Percentiles rank a stretch among this genome's conserved stretches.
These are phyloP conservation scores for Poecilia gillii DNA, from an alignment of 2,797 vertebrate species.

Conservation along the genomic window DNA sequence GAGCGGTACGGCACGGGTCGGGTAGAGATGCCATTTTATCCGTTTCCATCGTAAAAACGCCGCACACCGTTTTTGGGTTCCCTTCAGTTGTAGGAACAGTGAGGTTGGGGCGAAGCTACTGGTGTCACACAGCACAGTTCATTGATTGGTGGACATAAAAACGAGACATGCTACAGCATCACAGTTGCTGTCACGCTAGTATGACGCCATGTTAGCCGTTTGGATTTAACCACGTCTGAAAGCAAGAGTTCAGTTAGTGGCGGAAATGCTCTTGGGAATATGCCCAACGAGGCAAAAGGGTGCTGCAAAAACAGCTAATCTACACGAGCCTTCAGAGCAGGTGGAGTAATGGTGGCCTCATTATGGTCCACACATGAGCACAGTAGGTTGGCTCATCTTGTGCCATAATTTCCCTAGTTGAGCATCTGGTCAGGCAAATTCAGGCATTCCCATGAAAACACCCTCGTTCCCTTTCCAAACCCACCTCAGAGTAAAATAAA, in stretches of 20 bases:
- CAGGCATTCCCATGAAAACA: constrained; percentile 59
- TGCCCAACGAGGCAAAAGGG: background rate
- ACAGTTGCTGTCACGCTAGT: background rate
- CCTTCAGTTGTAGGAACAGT: too few relatives aligned
- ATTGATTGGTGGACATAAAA: background rate
- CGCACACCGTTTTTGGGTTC: too few relatives aligned
- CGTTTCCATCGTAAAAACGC: too few relatives aligned
- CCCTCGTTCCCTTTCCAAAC: constrained; percentile 35
- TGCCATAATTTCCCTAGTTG: constrained; percentile 64
- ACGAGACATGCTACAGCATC: background rate
- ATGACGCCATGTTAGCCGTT: background rate
- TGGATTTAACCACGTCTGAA: background rate
- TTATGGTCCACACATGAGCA: constrained; percentile 54
- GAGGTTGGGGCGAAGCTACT: too few relatives aligned
- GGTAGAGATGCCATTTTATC: too few relatives aligned
- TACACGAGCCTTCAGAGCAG: constrained; percentile 12
- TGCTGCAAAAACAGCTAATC: constrained; percentile 32
- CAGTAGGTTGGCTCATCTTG: constrained; percentile 64
- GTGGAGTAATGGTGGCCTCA: background rate
- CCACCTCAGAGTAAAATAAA: constrained; percentile 68
- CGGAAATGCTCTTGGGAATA: background rate
- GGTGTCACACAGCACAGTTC: background rate
- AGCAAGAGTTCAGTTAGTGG: background rate
- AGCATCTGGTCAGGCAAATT: constrained; percentile 62
- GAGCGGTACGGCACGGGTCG: too few relatives aligned